Evolutionary conservation across 37 sponge, comb jelly and placozoan genomes (phyloP).

Genomic region (Aphrocallistes beatrix): DNA sequence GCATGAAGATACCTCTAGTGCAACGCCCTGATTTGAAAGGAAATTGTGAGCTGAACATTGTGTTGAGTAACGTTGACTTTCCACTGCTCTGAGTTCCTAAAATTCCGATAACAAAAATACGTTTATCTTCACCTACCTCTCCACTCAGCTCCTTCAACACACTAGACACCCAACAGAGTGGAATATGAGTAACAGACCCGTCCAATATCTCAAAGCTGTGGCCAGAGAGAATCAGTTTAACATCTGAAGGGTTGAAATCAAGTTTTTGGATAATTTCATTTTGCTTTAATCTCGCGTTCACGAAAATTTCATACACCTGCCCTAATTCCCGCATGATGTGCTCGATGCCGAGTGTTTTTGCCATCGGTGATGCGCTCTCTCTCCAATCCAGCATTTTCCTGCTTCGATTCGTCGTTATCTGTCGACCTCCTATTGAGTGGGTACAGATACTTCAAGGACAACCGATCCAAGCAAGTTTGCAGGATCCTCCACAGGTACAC

Average conservation of each 20-base stretch:
- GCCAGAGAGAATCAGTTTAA: neutral
- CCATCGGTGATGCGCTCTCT: no score
- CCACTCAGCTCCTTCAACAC: neutral
- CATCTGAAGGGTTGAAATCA: neutral
- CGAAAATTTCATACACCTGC: constrained; percentile 10
- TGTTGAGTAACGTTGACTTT: constrained; percentile 22
- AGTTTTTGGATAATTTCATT: neutral
- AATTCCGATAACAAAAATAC: constrained; percentile 3
- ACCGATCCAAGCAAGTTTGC: neutral
- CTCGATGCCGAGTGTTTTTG: constrained; percentile 22
- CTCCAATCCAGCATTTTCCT: no score
- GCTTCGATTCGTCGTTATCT: neutral
- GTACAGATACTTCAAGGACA: constrained; percentile 1
- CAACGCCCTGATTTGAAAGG: constrained; percentile 10
- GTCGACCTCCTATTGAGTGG: neutral
- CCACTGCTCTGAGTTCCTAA: constrained; percentile 23
- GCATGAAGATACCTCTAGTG: constrained; percentile 19
- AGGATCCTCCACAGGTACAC: neutral
- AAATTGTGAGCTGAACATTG: constrained; percentile 21
- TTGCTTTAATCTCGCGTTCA: neutral
- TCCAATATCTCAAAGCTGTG: constrained; percentile 10
- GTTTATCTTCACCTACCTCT: neutral
- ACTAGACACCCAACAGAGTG: neutral
- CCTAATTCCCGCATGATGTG: constrained; percentile 22
- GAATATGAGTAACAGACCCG: neutral